Percentiles rank a stretch among this genome's conserved stretches.
Conservation (phyloP, 2,113 vertebrate species). For the Siniperca chuatsi region DNA sequence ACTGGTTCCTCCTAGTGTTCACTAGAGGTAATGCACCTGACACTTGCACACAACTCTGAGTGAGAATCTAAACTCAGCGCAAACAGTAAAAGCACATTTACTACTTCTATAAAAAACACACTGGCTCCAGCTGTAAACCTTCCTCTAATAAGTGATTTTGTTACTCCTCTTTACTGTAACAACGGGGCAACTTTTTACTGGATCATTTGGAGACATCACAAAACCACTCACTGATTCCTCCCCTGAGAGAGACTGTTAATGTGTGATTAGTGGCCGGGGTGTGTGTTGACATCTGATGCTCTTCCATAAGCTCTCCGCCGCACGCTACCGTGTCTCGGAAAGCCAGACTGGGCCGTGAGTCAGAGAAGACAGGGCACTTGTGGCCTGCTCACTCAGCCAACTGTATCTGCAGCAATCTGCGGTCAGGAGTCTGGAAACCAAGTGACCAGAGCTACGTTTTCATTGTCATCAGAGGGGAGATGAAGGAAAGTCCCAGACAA, state of each 20-base stretch:
- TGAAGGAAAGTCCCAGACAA: slow-evolving; percentile 59
- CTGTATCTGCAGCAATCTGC: slow-evolving; percentile 50
- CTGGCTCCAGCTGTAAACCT: slow-evolving; percentile 58
- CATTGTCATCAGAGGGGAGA: slow-evolving; percentile 1
- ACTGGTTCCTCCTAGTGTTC: slow-evolving; percentile 76
- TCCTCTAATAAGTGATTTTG: slow-evolving; percentile 57
- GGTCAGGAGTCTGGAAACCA: slow-evolving; percentile 46
- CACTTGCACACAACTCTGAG: background rate
- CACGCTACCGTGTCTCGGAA: slow-evolving; percentile 53
- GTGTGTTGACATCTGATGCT: slow-evolving; percentile 61
- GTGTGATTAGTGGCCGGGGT: slow-evolving; percentile 76
- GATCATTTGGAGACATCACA: slow-evolving; percentile 78
- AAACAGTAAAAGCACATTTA: slow-evolving; percentile 58
- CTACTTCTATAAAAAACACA: slow-evolving; percentile 60
- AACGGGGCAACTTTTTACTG: slow-evolving; percentile 68
- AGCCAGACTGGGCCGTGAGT: slow-evolving; percentile 68
- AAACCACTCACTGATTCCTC: slow-evolving; percentile 49
- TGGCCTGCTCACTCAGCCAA: slow-evolving; percentile 46
- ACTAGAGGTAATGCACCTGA: slow-evolving; percentile 18
- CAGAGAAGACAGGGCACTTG: slow-evolving; percentile 48
- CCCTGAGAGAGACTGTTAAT: slow-evolving; percentile 59
- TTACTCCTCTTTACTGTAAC: slow-evolving; percentile 62
- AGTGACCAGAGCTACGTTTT: slow-evolving; percentile 45
- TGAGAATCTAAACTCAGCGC: slow-evolving; percentile 23
- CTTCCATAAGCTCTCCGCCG: slow-evolving; percentile 38